These are phyloP conservation scores for Recurvirostra avosetta DNA, from an alignment of 2,113 vertebrate species.

Conservation along the genomic window DNA sequence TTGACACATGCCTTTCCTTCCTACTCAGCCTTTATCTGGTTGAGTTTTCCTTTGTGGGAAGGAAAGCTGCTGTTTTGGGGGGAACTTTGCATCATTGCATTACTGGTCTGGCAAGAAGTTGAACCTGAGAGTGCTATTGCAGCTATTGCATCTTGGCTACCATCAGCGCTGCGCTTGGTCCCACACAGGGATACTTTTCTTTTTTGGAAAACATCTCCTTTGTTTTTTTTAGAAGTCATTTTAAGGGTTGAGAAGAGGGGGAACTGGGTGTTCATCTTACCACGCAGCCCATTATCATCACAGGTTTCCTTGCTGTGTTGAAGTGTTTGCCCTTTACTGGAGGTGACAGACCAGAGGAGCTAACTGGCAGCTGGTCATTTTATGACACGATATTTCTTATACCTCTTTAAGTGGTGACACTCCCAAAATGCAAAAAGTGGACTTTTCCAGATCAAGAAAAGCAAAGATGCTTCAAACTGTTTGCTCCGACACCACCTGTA, in stretches of 20 bases:
- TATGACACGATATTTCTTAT: background rate
- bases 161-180: background rate
- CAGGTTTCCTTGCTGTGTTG: background rate
- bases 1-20: background rate
- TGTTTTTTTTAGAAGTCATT: background rate
- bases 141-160: background rate
- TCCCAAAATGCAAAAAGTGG: background rate
- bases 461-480: background rate
- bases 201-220: accelerated
- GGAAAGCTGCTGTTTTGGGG: background rate
- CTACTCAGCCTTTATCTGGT: background rate
- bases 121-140: background rate
- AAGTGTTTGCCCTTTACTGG: background rate
- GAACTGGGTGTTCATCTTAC: background rate
- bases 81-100: background rate
- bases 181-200: background rate
- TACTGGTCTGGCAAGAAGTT: background rate
- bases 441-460: background rate
- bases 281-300: background rate
- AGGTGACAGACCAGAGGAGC: background rate
- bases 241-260: background rate
- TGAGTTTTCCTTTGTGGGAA: background rate
- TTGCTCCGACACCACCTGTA: background rate
- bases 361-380: background rate
- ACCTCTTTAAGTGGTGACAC: background rate